Evolutionary conservation across 2,888 invertebrate species (phyloP).

Genomic region (Seira sanloemensis): DNA sequence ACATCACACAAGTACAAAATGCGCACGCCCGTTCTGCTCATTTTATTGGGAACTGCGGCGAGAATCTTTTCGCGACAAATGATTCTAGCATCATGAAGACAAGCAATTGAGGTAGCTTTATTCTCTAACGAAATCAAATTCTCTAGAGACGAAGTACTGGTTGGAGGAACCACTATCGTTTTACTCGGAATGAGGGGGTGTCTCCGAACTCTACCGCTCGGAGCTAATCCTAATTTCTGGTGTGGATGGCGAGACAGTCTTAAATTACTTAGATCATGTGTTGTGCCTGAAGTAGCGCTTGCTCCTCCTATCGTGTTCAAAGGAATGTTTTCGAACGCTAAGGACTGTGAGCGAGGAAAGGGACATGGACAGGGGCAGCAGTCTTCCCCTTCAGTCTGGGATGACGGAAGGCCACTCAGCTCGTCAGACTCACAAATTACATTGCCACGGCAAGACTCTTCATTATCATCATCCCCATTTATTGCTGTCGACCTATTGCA

Average conservation of each 20-base stretch:
- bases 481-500: conserved; percentile 15
- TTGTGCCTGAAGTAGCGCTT: conserved; percentile 52
- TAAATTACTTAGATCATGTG: not conserved
- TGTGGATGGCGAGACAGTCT: conserved; percentile 25
- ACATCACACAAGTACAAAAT: conserved; percentile 72
- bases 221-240: conserved; percentile 12
- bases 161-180: conserved; percentile 69
- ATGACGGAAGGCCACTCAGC: conserved; percentile 35
- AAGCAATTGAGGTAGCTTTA: conserved; percentile 70
- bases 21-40: conserved; percentile 70
- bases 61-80: conserved; percentile 71
- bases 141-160: conserved; percentile 42
- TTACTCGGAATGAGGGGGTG: conserved; percentile 71
- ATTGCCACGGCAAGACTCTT: conserved; percentile 5
- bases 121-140: conserved; percentile 38
- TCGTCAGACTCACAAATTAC: not conserved
- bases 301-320: conserved; percentile 44
- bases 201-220: conserved; percentile 44
- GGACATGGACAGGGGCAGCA: conserved; percentile 65
- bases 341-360: conserved; percentile 71
- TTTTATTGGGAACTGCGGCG: conserved; percentile 69
- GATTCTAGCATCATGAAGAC: conserved; percentile 70
- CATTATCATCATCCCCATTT: conserved; percentile 17
- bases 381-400: conserved; percentile 20
- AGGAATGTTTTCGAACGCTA: conserved; percentile 70